Base-by-base conservation (phyloP, 2,888 invertebrate genomes). In the Sympetrum striolatum region DNA sequence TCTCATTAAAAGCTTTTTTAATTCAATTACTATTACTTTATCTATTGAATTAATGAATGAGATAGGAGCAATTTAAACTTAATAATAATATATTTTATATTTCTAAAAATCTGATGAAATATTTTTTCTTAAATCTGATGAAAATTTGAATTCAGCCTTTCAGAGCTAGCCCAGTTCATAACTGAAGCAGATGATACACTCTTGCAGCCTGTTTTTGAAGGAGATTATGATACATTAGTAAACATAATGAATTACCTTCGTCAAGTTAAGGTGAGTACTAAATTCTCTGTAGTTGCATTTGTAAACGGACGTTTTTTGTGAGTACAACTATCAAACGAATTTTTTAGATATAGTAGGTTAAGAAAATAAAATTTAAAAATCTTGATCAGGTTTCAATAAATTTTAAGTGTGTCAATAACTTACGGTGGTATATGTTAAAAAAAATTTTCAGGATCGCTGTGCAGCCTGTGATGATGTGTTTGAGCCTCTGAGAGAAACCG, bases 151-250 rank as follows among this genome's bases (percentile, higher is more conserved):
- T 93, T 53, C 92, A 97, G 97, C 92, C 94, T 98, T 92, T 95
- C 96, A 91, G 97, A 97, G 81, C 94, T 98, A 81, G 96, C 97
- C 91, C 94, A 95, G 35, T 99, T 99, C 93, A 96, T 98, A 91
- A 94, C 94, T 22, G 96, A 96, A 92, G 97, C 98, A 0, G 96
- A 96, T 90, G 94, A 95, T 53, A 96, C 96, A 90, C 95, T 99
- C 92, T 95, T 95, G 39, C 96, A 96, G 82, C 96, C 97, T 60
- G 94, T 98, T 0, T 95, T 94, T 5, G 98, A 98, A 91, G 97
- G 98, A 91, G 98, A 99, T 93, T 98, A 98, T 92, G 96, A 97
- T 31, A 97, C 96, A 0, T 94, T 99, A 3, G 95, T 99, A 1
- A 95, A 96, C 90, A 96, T 98, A 79, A 98, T 99, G 96, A 96